phyloP scores from a whole-genome alignment of 2,113 vertebrate species.

The Platichthys flesus region DNA sequence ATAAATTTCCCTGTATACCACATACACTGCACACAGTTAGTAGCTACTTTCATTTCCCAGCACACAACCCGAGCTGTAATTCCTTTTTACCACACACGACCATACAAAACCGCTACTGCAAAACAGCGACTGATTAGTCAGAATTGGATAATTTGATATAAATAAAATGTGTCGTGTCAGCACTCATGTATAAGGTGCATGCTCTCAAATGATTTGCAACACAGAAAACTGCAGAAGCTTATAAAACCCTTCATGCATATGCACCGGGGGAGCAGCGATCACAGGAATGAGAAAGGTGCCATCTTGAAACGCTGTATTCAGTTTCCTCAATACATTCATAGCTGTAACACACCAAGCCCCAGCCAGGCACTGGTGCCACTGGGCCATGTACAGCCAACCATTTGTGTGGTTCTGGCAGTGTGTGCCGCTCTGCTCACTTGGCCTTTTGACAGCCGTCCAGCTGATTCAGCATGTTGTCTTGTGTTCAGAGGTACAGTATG shows the following conservation, averaged over 20 bases:
- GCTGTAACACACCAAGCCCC: background rate
- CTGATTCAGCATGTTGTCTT: background rate
- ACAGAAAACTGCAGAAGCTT: background rate
- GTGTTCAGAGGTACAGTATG: background rate
- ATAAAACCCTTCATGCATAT: background rate
- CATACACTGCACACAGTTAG: background rate
- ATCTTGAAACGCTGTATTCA: background rate
- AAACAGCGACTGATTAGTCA: background rate
- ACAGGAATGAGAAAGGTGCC: background rate
- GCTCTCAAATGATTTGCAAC: background rate
- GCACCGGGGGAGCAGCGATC: background rate
- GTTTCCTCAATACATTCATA: background rate
- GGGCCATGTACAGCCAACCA: background rate
- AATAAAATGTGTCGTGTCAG: background rate
- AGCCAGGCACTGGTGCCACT: background rate
- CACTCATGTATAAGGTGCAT: background rate
- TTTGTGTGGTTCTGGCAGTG: background rate
- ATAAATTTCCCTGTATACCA: conserved; percentile 58
- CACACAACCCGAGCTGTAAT: background rate
- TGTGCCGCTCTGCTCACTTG: background rate
- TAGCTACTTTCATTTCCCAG: background rate
- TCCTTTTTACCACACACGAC: too few relatives aligned
- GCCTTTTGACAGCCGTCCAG: background rate
- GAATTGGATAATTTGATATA: background rate
- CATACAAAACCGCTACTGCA: background rate